Percentiles rank a stretch among this genome's conserved stretches.
Evolutionary conservation across 2,113 vertebrate genomes (phyloP).

Genomic region (Lepus timidus): DNA sequence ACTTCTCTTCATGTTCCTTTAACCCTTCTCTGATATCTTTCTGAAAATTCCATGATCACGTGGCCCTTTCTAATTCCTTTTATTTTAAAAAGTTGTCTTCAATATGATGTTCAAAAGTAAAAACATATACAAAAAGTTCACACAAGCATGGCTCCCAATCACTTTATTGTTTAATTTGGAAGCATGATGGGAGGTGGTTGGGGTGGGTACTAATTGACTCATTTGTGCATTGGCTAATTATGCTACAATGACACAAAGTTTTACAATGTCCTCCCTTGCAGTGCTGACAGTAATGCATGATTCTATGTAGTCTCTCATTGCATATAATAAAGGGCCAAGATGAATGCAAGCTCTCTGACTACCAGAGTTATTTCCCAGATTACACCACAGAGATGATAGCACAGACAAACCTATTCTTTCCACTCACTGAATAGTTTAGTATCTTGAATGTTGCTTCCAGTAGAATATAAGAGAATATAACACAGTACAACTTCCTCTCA

Average conservation of each 20-base stretch:
- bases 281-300: neutral
- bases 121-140: slow-evolving; percentile 25
- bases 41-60: neutral
- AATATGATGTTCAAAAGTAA: neutral
- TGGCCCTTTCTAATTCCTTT: neutral
- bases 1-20: neutral
- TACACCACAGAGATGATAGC: neutral
- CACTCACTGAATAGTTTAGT: neutral
- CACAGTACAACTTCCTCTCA: slow-evolving; percentile 4
- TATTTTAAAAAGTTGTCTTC: slow-evolving; percentile 5
- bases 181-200: neutral
- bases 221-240: neutral
- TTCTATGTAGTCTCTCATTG: neutral
- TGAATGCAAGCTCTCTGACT: neutral
- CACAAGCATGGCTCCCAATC: neutral
- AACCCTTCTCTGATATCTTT: neutral
- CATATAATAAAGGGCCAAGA: neutral
- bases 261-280: neutral
- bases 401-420: neutral
- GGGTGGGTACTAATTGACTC: neutral
- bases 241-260: neutral
- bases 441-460: neutral
- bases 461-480: slow-evolving; percentile 26
- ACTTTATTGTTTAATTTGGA: slow-evolving; percentile 5
- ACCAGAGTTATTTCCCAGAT: neutral